A percentile compares a stretch with the other conserved stretches of the same genome.
These are phyloP conservation scores for Aplocera efformata DNA, from an alignment of 2,888 invertebrate genomes.

Conservation along the genomic window DNA sequence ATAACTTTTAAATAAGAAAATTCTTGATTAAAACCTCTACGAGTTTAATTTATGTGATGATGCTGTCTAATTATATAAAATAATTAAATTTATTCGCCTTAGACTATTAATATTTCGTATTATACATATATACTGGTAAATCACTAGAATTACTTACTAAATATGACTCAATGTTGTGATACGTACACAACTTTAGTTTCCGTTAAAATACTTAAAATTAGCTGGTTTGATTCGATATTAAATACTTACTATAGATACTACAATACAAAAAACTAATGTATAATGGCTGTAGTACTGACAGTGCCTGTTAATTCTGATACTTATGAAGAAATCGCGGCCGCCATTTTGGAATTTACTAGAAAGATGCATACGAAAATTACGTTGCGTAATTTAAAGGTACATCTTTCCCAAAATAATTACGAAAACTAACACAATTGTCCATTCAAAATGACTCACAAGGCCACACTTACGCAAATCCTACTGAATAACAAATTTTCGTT, in stretches of 20 bases:
- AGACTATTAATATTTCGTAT: conserved; percentile 21
- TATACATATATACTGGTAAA: conserved; percentile 44
- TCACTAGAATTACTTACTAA: conserved; percentile 43
- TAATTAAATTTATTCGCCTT: conserved; percentile 4
- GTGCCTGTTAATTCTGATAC: conserved; percentile 10
- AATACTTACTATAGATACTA: conserved; percentile 5
- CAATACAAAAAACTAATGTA: conserved; percentile 9
- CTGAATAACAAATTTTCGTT: not conserved
- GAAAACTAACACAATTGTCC: conserved; percentile 15
- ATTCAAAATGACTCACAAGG: conserved; percentile 18
- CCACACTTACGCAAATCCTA: conserved; percentile 8
- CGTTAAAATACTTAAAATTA: conserved; percentile 26
- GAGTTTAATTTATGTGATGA: too few relatives aligned
- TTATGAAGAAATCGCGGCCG: conserved; percentile 5
- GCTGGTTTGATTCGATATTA: not conserved
- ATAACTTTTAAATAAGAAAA: too few relatives aligned
- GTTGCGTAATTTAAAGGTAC: too few relatives aligned
- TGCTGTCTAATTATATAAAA: too few relatives aligned
- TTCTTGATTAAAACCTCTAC: too few relatives aligned
- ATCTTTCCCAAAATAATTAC: conserved; percentile 2
- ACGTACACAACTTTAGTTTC: conserved; percentile 43
- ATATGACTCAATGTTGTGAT: conserved; percentile 64
- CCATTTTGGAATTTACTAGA: conserved; percentile 1
- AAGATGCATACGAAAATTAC: not conserved
- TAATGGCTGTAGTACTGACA: conserved; percentile 19